Base-by-base conservation (phyloP, 1,140 invertebrate genomes). In the Aphaenogaster ashmeadi region DNA sequence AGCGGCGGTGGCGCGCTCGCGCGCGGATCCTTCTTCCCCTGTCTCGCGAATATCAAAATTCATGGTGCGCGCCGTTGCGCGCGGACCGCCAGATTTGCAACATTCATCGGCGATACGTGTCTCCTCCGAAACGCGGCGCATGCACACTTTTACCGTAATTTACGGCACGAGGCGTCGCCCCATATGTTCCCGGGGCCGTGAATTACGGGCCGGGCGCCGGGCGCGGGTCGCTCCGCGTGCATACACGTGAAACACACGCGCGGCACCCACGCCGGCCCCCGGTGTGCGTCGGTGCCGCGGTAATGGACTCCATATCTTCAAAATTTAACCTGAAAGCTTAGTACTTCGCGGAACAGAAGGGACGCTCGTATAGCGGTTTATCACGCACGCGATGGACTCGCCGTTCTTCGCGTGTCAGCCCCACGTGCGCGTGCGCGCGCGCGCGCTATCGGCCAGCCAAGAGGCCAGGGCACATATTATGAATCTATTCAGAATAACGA, bases 101-200 rank as follows among this genome's bases (percentile, higher is more conserved):
- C 81, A 88, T 88, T 88, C 81, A 88, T 88, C 83, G 87, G 74
- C 72, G 72, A 86, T 86, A 88, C 87, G 83, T 88, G 83, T 79
- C 83, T 75, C 75, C 85, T 66, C 47, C 60, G 66, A 74, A 86
- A 71, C 74, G 87, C 80, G 60, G 71, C 47, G 52, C 87, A 86
- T 84, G 87, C 84, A 80, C 62, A 88, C 84, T 88, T 88, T 88
- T 87, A 87, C 72, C 50, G 56, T 88, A 86, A 87, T 87, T 88
- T 88, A 88, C 75, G 87, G 75, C 74, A 67, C 58, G 13, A 69
- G 69, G 84, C 74, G 44, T 79, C 85, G 60, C 50, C 74, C 84
- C 87, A 88, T 88, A 88, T 86, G 84, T 88, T 88, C 87, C 72
- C 66, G 50, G 54, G 83, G 72, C 52, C 54, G 84, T 88, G 84